Base-by-base conservation (phyloP, 2,888 invertebrate genomes). In the Nomada ruficornis region DNA sequence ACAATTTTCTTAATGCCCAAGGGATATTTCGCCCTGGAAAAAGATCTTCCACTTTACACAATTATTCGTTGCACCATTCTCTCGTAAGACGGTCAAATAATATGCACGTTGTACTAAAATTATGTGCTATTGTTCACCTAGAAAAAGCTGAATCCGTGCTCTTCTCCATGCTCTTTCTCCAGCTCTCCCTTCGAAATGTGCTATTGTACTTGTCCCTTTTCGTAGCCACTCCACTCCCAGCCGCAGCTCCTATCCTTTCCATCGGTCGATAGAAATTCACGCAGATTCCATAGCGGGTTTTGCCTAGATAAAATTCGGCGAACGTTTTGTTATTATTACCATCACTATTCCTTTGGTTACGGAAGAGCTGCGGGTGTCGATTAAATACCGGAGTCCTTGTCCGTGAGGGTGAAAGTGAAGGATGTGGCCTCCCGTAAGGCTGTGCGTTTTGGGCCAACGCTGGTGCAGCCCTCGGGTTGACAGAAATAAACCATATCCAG, bases 401-500 rank as follows among this genome's bases (percentile, higher is more conserved):
- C 99, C 26, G 99, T 99, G 87, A 99, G 96, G 11, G 98, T 98
- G 94, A 99, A 99, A 20, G 99, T 99, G 94, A 99, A 99, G 20
- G 99, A 99, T 44, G 98, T 97, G 70, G 98, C 97, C 94, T 99
- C 99, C 80, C 98, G 95, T 65, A 97, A 95, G 54, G 96, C 96
- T 26, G 97, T 96, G 83, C 97, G 96, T 89, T 98, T 96, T 10
- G 98, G 98, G 18, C 98, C 98, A 82, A 98, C 97, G 83, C 97
- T 97, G 84, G 97, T 97, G 94, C 99, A 99, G 74, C 99, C 99
- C 94, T 99, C 99, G 1, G 99, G 99, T 94, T 99, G 99, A 93
- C 99, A 99, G 95, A 99, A 99, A 94, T 98, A 99, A 42, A 99
- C 99, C 96, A 99, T 99, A 94, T 99, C 99, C 92, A 98, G 95